Conservation (phyloP, 2,888 invertebrate genomes). For the Adelphocoris suturalis region DNA sequence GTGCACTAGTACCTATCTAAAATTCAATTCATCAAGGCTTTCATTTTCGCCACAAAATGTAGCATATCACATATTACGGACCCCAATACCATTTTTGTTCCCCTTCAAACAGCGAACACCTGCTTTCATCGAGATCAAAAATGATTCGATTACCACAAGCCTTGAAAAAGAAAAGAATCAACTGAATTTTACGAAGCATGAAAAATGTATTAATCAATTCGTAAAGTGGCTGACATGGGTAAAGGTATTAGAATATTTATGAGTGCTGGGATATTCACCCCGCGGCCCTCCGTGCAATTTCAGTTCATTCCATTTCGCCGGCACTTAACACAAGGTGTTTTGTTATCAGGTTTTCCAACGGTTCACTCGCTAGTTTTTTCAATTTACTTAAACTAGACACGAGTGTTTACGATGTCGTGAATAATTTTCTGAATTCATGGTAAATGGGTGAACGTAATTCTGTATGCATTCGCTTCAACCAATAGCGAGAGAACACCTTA, state of each 20-base stretch:
- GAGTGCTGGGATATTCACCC: not conserved
- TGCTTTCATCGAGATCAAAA: not conserved
- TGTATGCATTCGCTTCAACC: no score
- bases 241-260: not conserved
- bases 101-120: not conserved
- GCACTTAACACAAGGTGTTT: not conserved
- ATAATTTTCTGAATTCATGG: not conserved
- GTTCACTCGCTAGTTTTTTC: not conserved
- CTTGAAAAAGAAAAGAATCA: not conserved
- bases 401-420: not conserved
- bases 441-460: no score
- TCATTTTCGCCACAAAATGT: no score
- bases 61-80: no score
- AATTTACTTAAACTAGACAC: not conserved
- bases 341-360: not conserved
- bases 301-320: not conserved
- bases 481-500: no score
- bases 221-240: not conserved
- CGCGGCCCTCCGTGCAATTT: conserved; percentile 1
- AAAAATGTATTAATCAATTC: conserved; percentile 35
- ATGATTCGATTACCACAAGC: not conserved
- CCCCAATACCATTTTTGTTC: not conserved
- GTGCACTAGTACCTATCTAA: no score
- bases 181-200: not conserved
- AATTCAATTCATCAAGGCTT: not conserved